phyloP scores from a whole-genome alignment of 2,888 invertebrate species.

The Machimus rusticus region DNA sequence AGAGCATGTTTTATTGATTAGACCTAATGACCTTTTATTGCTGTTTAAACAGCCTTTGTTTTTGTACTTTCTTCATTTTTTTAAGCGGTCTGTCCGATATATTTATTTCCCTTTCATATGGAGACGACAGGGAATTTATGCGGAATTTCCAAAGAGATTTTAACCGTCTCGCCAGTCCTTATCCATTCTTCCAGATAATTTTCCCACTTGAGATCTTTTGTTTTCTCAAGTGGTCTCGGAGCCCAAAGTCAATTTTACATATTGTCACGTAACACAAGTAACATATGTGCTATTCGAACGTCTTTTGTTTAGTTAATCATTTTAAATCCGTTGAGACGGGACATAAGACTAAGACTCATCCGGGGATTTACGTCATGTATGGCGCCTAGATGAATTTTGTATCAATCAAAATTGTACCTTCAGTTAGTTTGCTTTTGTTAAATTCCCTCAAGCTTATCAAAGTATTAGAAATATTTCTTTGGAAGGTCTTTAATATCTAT shows the following conservation, averaged over 20 bases:
- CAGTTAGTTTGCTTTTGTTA: neutral
- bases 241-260: constrained; percentile 2
- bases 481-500: no score
- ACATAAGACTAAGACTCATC: neutral
- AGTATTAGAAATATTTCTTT: neutral
- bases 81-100: neutral
- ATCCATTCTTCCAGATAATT: constrained; percentile 20
- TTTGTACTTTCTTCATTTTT: neutral
- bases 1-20: constrained; percentile 34
- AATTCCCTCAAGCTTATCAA: neutral
- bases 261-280: neutral
- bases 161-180: neutral
- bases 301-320: neutral
- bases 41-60: constrained; percentile 28
- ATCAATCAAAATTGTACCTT: neutral
- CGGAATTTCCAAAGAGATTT: constrained; percentile 11
- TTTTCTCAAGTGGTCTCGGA: constrained; percentile 23
- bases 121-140: constrained; percentile 10
- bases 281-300: neutral
- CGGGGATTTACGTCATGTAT: neutral
- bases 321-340: neutral
- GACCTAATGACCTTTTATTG: constrained; percentile 24
- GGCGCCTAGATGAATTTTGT: neutral
- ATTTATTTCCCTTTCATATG: constrained; percentile 3
- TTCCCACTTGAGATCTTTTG: constrained; percentile 28